Evolutionary conservation across 2,113 vertebrate species (phyloP).

Genomic region (Thamnophis sirtalis): DNA sequence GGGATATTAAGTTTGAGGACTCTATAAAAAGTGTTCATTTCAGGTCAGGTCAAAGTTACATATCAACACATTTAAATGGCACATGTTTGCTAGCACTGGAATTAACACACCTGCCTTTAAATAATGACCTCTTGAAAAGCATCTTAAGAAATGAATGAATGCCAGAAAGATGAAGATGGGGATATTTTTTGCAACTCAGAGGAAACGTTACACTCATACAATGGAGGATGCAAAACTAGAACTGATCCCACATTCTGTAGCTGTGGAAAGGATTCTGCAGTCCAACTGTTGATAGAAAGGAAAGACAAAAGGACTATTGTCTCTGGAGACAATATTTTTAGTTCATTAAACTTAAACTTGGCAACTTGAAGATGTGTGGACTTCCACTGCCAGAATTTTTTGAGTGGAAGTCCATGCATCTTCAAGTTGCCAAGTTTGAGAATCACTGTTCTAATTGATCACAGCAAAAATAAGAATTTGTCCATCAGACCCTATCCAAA

Average conservation of each 20-base stretch:
- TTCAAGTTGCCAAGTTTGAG: background rate
- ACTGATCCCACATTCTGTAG: background rate
- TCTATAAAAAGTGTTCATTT: background rate
- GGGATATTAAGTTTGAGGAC: background rate
- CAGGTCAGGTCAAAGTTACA: background rate
- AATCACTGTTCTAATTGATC: background rate
- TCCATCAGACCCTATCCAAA: background rate
- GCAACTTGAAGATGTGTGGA: background rate
- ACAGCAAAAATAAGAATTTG: background rate
- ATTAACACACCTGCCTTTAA: background rate
- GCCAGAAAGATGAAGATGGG: background rate
- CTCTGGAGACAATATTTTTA: background rate
- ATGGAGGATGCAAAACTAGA: background rate
- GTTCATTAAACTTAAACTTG: background rate
- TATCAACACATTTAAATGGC: background rate
- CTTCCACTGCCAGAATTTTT: background rate
- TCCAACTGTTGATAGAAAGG: background rate
- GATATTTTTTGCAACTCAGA: background rate
- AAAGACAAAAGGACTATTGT: background rate
- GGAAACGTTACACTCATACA: background rate
- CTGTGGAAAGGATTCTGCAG: background rate
- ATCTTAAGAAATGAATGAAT: background rate
- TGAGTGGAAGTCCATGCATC: background rate
- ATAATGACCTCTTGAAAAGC: background rate
- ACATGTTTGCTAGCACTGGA: background rate